Conservation (phyloP, 1,140 invertebrate genomes). For the Mactra quadrangularis region DNA sequence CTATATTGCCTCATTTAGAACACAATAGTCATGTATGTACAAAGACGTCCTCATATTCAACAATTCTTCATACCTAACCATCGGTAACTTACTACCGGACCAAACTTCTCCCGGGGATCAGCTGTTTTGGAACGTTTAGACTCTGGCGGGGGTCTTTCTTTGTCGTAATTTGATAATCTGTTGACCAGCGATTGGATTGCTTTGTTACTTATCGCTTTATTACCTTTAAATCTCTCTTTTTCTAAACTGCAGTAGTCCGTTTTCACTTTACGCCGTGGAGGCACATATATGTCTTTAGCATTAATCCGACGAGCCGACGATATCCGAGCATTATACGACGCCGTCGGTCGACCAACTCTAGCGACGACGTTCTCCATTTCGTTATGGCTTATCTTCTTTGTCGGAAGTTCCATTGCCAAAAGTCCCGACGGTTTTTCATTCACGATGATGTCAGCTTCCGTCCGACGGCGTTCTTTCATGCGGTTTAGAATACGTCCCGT, state of each 20-base stretch:
- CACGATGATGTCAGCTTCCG: conserved; percentile 49
- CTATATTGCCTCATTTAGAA: too few species aligned
- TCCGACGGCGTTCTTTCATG: conserved; percentile 40
- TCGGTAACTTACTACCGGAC: conserved; percentile 44
- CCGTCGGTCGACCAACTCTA: conserved; percentile 47
- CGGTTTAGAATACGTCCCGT: conserved; percentile 30
- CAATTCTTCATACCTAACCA: conserved; percentile 43
- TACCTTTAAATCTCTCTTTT: conserved; percentile 45
- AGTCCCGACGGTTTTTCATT: conserved; percentile 41
- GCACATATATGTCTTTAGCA: conserved; percentile 51
- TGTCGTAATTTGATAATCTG: conserved; percentile 37
- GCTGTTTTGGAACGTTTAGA: conserved; percentile 17
- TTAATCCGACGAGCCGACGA: conserved; percentile 43
- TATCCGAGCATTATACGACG: conserved; percentile 32
- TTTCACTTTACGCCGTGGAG: conserved; percentile 20
- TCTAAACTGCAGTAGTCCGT: conserved; percentile 26
- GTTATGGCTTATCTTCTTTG: conserved; percentile 36
- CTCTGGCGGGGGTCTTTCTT: conserved; percentile 33
- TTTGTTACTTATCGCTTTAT: neutral
- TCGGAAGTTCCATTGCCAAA: conserved; percentile 31
- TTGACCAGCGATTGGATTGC: conserved; percentile 12
- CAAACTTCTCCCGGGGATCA: neutral
- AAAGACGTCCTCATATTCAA: too few species aligned
- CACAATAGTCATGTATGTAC: too few species aligned
- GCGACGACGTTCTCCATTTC: conserved; percentile 36